Evolutionary conservation across 1,140 invertebrate genomes (phyloP).

Genomic region (Hyles vespertilio): DNA sequence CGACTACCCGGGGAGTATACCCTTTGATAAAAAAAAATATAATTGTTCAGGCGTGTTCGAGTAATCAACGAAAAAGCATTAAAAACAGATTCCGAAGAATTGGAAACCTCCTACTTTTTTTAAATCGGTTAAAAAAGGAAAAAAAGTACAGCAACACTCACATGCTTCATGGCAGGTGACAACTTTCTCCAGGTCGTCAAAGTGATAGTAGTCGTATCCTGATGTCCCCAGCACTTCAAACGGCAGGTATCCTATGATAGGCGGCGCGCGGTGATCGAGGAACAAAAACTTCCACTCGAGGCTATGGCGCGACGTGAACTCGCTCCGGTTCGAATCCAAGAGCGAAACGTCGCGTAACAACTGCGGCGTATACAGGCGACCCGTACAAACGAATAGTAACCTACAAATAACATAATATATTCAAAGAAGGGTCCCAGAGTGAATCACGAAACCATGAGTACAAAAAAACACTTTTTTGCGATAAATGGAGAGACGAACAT

Average conservation of each 20-base stretch:
- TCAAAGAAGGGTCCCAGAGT: no score
- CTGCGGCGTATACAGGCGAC: constrained; percentile 87
- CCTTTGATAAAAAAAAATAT: no score
- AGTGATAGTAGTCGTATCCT: constrained; percentile 96
- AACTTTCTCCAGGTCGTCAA: constrained; percentile 94
- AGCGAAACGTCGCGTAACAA: constrained; percentile 90
- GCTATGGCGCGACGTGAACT: constrained; percentile 95
- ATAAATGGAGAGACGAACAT: no score
- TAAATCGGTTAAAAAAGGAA: no score
- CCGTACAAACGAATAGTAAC: constrained; percentile 89
- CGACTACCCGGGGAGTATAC: no score
- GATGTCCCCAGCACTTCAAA: constrained; percentile 97
- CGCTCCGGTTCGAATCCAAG: constrained; percentile 86
- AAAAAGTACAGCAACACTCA: constrained; percentile 71
- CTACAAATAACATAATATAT: constrained; percentile 52
- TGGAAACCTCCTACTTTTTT: no score
- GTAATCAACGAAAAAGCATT: no score
- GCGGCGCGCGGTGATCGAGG: constrained; percentile 93
- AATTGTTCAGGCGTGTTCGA: no score
- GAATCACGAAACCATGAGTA: no score
- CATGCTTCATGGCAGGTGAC: constrained; percentile 90
- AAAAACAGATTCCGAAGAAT: no score
- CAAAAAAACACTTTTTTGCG: no score
- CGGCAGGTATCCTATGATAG: constrained; percentile 95
- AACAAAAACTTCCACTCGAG: constrained; percentile 98